Conservation (phyloP, 2,113 vertebrate species). For the Entomyzon cyanotis region DNA sequence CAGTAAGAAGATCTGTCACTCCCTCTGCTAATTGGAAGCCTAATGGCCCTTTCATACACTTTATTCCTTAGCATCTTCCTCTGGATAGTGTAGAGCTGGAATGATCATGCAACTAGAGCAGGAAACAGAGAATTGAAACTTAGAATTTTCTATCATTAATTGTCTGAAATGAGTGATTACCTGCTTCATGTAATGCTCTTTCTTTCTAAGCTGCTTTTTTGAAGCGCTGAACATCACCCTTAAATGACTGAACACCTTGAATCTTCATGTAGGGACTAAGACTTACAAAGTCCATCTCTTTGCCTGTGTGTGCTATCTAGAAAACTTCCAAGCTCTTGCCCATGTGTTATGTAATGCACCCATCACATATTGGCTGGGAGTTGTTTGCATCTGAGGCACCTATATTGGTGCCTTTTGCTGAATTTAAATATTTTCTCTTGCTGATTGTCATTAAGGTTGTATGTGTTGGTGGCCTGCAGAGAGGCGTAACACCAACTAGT, state of each 20-base stretch:
- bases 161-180: not conserved
- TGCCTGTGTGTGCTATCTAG: not conserved
- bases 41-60: not conserved
- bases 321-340: not conserved
- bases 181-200: not conserved
- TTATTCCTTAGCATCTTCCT: not conserved
- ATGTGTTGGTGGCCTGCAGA: not conserved
- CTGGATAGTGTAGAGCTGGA: not conserved
- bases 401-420: not conserved
- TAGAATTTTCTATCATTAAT: not conserved
- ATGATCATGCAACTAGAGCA: not conserved
- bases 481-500: not conserved
- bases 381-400: not conserved
- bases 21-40: not conserved
- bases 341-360: not conserved
- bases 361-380: not conserved
- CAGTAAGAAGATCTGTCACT: not conserved
- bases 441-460: not conserved
- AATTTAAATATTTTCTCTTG: not conserved
- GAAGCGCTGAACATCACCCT: not conserved
- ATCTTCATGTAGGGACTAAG: not conserved
- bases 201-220: not conserved
- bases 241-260: not conserved
- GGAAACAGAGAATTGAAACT: not conserved
- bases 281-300: not conserved